Evolutionary conservation across 2,888 invertebrate genomes (phyloP).

Genomic region (Icerya purchasi): DNA sequence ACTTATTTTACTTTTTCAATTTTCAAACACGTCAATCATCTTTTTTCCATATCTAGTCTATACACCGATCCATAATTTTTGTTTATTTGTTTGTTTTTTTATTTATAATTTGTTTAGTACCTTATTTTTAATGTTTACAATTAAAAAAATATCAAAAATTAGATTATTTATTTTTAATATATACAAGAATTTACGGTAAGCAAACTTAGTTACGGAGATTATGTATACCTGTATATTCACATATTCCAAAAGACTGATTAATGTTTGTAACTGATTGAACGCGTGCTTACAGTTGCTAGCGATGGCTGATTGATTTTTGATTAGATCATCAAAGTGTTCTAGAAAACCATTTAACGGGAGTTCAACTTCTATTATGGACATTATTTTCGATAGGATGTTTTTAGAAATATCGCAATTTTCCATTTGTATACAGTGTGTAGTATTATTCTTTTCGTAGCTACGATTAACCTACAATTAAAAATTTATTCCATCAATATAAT

Average conservation of each 20-base stretch:
- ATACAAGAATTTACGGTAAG: constrained; percentile 1
- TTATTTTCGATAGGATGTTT: background rate
- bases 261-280: constrained; percentile 48
- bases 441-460: constrained; percentile 15
- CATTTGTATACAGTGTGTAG: no score
- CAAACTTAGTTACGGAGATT: no score
- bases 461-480: constrained; percentile 10
- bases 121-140: no score
- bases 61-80: no score
- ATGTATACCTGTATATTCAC: constrained; percentile 48
- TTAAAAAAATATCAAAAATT: background rate
- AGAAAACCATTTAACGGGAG: constrained; percentile 36
- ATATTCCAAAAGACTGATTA: constrained; percentile 44
- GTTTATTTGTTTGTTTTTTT: no score
- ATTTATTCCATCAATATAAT: no score
- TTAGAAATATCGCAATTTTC: constrained; percentile 3
- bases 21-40: no score
- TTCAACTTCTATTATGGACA: constrained; percentile 36
- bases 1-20: no score
- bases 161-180: constrained; percentile 4
- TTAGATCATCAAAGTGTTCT: constrained; percentile 32
- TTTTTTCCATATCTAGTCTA: no score
- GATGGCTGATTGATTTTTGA: constrained; percentile 31
- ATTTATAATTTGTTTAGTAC: no score
- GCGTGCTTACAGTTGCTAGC: constrained; percentile 43